A percentile compares a stretch with the other conserved stretches of the same genome.
These are phyloP conservation scores for Poeciliopsis occidentalis DNA, from an alignment of 2,113 vertebrate genomes.

Conservation along the genomic window DNA sequence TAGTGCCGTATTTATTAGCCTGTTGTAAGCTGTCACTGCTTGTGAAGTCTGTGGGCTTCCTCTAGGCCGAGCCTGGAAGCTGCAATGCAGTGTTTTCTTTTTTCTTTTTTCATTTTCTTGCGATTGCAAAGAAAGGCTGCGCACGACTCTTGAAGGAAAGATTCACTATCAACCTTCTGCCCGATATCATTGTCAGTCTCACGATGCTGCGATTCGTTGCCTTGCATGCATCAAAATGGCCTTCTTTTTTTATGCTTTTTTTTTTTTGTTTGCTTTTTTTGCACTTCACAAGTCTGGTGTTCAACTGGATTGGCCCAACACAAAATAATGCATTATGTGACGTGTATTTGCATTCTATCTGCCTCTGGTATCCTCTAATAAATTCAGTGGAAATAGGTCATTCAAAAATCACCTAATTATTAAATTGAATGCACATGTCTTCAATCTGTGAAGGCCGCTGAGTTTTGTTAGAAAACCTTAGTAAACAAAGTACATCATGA, in stretches of 20 bases:
- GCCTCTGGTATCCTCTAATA: background rate
- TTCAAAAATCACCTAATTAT: background rate
- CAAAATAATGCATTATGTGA: background rate
- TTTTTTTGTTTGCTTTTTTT: background rate
- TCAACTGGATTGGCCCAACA: too few species aligned
- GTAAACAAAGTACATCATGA: too few species aligned
- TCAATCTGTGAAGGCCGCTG: background rate
- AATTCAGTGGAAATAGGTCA: background rate
- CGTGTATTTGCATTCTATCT: background rate
- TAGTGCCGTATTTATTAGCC: conserved; percentile 36
- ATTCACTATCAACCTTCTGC: conserved; percentile 58
- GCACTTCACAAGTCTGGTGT: background rate
- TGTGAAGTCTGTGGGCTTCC: conserved; percentile 38
- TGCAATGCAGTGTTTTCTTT: conserved; percentile 65
- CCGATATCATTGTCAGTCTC: conserved; percentile 63
- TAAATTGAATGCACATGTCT: background rate
- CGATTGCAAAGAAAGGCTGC: conserved; percentile 32
- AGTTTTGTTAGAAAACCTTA: background rate
- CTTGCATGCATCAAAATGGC: background rate
- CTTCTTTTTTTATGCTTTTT: background rate
- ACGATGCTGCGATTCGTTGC: conserved; percentile 53
- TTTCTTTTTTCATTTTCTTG: too few species aligned
- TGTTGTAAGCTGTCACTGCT: conserved; percentile 42
- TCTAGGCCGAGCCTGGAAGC: conserved; percentile 48
- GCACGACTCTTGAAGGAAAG: conserved; percentile 55